These are phyloP conservation scores for Mionectes macconnelli DNA, from an alignment of 2,113 vertebrate genomes.

Conservation along the genomic window DNA sequence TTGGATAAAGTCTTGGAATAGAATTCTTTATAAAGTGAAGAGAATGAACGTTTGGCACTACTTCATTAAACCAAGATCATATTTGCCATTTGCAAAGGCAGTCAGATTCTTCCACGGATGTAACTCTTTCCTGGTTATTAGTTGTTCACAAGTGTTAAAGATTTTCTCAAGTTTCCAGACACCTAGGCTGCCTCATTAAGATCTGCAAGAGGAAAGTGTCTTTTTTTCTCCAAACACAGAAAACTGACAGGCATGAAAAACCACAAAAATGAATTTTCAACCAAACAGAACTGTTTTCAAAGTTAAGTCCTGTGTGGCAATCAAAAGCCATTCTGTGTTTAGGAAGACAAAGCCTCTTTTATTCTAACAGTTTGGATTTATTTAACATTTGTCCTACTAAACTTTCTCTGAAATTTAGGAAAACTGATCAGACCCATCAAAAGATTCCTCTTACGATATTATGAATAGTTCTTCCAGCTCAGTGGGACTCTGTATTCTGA, in stretches of 20 bases:
- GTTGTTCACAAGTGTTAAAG: not conserved
- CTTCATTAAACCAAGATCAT: not conserved
- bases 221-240: not conserved
- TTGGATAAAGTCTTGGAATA: not conserved
- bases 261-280: not conserved
- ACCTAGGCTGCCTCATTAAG: not conserved
- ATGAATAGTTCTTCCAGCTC: not conserved
- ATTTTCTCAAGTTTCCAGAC: not conserved
- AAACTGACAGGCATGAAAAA: not conserved
- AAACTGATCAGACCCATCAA: not conserved
- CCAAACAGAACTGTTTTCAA: not conserved
- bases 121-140: not conserved
- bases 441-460: not conserved
- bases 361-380: not conserved
- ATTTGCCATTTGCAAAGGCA: not conserved
- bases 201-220: not conserved
- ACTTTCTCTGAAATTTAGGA: not conserved
- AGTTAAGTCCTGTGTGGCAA: not conserved
- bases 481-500: not conserved
- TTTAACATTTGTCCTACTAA: not conserved
- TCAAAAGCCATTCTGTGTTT: not conserved
- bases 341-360: not conserved
- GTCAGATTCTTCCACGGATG: not conserved
- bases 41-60: not conserved
- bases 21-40: not conserved